phyloP scores from a whole-genome alignment of 2,888 invertebrate genomes.

The Protodeltote pygarga region DNA sequence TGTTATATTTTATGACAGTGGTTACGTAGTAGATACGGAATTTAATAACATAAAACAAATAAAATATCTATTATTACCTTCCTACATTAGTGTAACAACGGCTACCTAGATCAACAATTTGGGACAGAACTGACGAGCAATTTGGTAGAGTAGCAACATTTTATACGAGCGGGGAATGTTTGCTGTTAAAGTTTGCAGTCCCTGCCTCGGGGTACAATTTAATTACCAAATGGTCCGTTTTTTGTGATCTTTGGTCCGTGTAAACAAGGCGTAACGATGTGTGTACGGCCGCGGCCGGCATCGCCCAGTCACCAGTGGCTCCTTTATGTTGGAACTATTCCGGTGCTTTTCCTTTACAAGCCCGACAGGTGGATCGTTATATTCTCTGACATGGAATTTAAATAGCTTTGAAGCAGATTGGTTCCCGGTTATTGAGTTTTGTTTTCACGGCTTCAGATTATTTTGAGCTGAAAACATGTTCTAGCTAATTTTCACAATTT shows the following conservation, averaged over 20 bases:
- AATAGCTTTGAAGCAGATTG: constrained; percentile 37
- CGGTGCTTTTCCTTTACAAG: constrained; percentile 13
- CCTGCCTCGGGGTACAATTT: constrained; percentile 70
- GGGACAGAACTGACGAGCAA: constrained; percentile 58
- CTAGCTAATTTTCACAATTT: no score
- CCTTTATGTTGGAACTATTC: constrained; percentile 29
- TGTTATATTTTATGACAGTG: no score
- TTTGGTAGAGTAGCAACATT: constrained; percentile 59
- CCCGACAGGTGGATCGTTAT: constrained; percentile 28
- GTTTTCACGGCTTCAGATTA: not conserved
- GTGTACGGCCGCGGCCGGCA: constrained; percentile 27
- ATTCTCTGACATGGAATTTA: constrained; percentile 38
- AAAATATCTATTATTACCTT: constrained; percentile 1
- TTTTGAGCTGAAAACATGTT: no score
- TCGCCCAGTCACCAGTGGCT: constrained; percentile 19
- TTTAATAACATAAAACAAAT: not conserved
- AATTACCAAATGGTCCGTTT: constrained; percentile 83
- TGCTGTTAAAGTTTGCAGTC: constrained; percentile 68
- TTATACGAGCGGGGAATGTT: constrained; percentile 58
- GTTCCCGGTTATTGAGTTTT: constrained; percentile 22
- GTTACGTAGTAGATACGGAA: no score
- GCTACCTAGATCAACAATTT: constrained; percentile 22
- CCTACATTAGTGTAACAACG: constrained; percentile 14
- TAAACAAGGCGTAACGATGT: constrained; percentile 61
- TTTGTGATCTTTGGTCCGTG: constrained; percentile 72